Evolutionary conservation across 2,113 vertebrate species (phyloP), one percentile per base, ranked within the genome.

Genomic region (Eolophus roseicapilla): DNA sequence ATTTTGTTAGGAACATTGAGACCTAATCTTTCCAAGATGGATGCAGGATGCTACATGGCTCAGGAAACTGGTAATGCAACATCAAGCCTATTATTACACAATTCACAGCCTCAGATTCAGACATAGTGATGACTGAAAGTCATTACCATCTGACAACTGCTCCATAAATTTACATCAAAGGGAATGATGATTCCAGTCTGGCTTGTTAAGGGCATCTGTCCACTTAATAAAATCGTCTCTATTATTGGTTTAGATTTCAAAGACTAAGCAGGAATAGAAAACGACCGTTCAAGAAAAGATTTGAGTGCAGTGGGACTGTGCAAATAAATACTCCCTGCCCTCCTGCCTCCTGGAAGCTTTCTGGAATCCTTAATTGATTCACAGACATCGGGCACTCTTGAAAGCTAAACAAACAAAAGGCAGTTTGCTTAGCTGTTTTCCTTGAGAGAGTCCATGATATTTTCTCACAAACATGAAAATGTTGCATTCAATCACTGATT

Each of bases 111-210:
- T 97, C 94, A 95, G 79, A 95, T 92, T 93, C 84, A 96, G 95
- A 93, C 87, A 67, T 65, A 47, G 77, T 94, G 96, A 97, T 97
- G 97, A 97, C 96, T 94, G 86, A 90, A 97, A 97, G 96, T 97
- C 92, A 85, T 82, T 97, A 97, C 90, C 52, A 77, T 94, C 94
- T 93, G 94, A 94, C 90, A 97, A 78, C 82, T 92, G 74, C 85
- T 97, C 87, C 82, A 95, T 95, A 97, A 90, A 94, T 81, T 91
- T 92, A 78, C 1, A 6, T 95, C 88, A 90, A 93, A 84, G 63
- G 57, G 77, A 89, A 95, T 85, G 84, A 94, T 94, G 84, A 52
- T 93, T 86, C 88, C 47, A 90, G 79, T 74, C 82, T 6, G 18
- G 60, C 86, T 94, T 74, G 65, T 47, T 95, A 93, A 93, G 76